These are phyloP conservation scores for Cepphus grylle DNA, from an alignment of 2,113 vertebrate genomes.

Conservation along the genomic window DNA sequence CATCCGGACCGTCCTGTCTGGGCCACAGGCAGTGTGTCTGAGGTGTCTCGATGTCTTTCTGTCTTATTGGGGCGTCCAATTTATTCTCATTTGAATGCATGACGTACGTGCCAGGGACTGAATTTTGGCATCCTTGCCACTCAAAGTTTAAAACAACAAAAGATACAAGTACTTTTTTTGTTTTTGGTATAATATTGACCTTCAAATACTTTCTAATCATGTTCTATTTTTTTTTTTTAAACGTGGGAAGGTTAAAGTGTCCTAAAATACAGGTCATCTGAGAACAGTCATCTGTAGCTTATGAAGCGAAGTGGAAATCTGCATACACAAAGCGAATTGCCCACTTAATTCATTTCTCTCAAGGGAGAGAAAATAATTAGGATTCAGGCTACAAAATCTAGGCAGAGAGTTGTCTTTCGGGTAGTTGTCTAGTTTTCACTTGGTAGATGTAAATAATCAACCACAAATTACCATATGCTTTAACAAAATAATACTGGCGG, in stretches of 20 bases:
- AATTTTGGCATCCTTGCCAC: not conserved
- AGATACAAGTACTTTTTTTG: not conserved
- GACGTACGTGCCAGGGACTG: not conserved
- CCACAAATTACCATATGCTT: constrained; percentile 8
- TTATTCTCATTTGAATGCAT: fast-evolving
- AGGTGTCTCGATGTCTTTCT: not conserved
- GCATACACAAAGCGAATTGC: constrained; percentile 58
- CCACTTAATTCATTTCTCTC: constrained; percentile 61
- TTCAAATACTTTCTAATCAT: not conserved
- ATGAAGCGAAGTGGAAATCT: constrained; percentile 15
- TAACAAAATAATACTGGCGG: not conserved
- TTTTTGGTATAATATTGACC: not conserved
- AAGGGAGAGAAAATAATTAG: constrained; percentile 62
- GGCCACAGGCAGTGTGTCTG: not conserved
- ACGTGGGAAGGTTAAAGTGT: not conserved
- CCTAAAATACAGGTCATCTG: not conserved
- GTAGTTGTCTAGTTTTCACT: constrained; percentile 24
- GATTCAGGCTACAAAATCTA: constrained; percentile 22
- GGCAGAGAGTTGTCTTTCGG: constrained; percentile 45
- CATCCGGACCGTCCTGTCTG: not conserved
- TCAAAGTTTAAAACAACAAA: not conserved
- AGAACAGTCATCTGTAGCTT: constrained; percentile 10
- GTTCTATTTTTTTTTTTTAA: not conserved
- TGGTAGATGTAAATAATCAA: constrained; percentile 56
- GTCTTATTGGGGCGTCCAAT: fast-evolving